Base-by-base conservation (phyloP, 2,113 vertebrate species). In the Sphyrna mokarran region DNA sequence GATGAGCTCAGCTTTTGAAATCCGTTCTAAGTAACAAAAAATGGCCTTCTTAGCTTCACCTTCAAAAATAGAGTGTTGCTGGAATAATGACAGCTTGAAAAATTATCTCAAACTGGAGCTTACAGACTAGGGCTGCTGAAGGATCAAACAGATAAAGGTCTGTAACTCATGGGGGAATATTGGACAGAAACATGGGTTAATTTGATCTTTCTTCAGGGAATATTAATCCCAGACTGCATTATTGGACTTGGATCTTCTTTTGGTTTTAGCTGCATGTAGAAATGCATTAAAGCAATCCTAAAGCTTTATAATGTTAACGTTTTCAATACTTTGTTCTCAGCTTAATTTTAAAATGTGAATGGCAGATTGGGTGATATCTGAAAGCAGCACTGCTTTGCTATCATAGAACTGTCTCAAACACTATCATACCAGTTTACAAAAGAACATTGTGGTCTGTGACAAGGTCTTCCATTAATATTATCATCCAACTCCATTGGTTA, bases 71-170 rank as follows among this genome's bases (percentile, higher is more conserved):
- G 96, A 96, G 96, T 97, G 96, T 97, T 96, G 80, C 96, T 97
- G 97, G 96, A 96, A 96, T 96, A 96, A 96, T 97, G 97, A 98
- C 97, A 97, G 96, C 96, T 96, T 98, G 98, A 98, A 98, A 97
- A 97, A 98, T 98, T 97, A 97, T 97, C 96, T 97, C 97, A 98
- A 97, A 97, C 97, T 68, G 96, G 97, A 97, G 97, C 97, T 97
- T 96, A 97, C 96, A 96, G 96, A 97, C 96, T 96, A 97, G 96
- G 96, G 96, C 97, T 97, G 16, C 95, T 6, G 96, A 96, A 96
- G 97, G 97, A 97, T 98, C 96, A 97, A 97, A 96, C 97, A 95
- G 96, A 96, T 78, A 96, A 96, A 96, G 10, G 96, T 96, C 96
- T 97, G 96, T 96, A 96, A 95, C 95, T 96, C 94, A 72, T 69